Percentiles rank a stretch among this genome's conserved stretches.
These are phyloP conservation scores for Rhinolophus ferrumequinum DNA, from an alignment of 2,113 vertebrate genomes.

Conservation along the genomic window DNA sequence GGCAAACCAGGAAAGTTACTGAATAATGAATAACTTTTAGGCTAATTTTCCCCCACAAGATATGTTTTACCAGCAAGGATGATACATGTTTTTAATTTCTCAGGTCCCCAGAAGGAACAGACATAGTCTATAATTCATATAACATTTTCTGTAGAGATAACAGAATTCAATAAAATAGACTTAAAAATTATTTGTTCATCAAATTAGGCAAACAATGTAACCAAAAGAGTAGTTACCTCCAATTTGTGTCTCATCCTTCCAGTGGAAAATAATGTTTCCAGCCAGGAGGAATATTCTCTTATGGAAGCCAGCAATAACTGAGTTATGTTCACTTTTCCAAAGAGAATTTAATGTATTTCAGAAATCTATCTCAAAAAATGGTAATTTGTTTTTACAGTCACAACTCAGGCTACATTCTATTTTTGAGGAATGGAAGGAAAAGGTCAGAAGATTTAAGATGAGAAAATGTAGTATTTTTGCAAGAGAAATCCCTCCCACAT, in stretches of 20 bases:
- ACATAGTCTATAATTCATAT: neutral
- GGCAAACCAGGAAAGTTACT: neutral
- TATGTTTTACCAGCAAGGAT: constrained; percentile 22
- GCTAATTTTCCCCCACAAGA: neutral
- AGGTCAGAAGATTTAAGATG: neutral
- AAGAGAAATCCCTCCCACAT: neutral
- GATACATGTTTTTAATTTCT: constrained; percentile 39
- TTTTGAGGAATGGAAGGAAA: constrained; percentile 41
- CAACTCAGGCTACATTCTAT: neutral
- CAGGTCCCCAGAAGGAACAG: neutral
- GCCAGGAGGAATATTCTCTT: neutral
- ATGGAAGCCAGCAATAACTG: neutral
- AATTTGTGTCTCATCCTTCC: constrained; percentile 8
- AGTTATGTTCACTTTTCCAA: neutral
- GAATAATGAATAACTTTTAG: neutral
- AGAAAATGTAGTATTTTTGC: neutral
- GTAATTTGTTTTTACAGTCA: neutral
- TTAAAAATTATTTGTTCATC: constrained; percentile 4
- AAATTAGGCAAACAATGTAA: constrained; percentile 1
- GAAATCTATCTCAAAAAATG: neutral
- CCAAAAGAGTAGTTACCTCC: neutral
- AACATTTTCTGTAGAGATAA: constrained; percentile 22
- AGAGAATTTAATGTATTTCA: neutral
- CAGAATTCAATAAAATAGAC: neutral
- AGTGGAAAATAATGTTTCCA: constrained; percentile 18